Evolutionary conservation across 2,797 vertebrate species (phyloP).

Genomic region (Crocodylus rhombifer): DNA sequence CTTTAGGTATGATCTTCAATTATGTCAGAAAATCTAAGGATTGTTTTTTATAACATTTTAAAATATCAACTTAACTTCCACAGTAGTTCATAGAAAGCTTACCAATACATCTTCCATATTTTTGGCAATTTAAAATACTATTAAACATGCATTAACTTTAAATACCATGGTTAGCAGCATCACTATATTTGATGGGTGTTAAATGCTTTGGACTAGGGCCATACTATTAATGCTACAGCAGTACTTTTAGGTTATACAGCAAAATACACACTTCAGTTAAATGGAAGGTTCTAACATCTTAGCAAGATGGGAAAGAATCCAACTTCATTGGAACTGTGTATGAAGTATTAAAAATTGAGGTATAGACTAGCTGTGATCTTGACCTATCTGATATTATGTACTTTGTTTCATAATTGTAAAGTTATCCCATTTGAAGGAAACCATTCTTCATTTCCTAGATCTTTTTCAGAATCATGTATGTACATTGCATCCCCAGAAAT

Average conservation of each 20-base stretch:
- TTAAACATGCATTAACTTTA: background rate
- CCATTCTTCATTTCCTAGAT: background rate
- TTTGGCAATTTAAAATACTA: conserved; percentile 29
- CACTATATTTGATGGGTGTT: background rate
- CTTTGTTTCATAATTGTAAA: conserved; percentile 28
- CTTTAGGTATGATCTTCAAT: conserved; percentile 33
- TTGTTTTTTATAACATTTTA: background rate
- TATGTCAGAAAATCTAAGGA: conserved; percentile 6
- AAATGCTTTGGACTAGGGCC: background rate
- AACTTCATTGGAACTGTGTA: background rate
- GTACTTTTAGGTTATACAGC: background rate
- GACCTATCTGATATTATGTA: background rate
- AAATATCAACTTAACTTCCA: background rate
- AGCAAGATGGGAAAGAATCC: background rate
- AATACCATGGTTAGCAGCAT: background rate
- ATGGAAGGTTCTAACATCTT: background rate
- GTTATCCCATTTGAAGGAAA: background rate
- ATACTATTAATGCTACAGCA: background rate
- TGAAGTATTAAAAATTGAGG: background rate
- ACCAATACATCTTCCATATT: background rate
- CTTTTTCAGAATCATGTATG: background rate
- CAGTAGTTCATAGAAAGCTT: background rate
- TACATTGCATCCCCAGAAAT: background rate
- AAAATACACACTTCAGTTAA: background rate
- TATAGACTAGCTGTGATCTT: background rate